phyloP scores from a whole-genome alignment of 2,113 vertebrate genomes.

The Scortum barcoo region DNA sequence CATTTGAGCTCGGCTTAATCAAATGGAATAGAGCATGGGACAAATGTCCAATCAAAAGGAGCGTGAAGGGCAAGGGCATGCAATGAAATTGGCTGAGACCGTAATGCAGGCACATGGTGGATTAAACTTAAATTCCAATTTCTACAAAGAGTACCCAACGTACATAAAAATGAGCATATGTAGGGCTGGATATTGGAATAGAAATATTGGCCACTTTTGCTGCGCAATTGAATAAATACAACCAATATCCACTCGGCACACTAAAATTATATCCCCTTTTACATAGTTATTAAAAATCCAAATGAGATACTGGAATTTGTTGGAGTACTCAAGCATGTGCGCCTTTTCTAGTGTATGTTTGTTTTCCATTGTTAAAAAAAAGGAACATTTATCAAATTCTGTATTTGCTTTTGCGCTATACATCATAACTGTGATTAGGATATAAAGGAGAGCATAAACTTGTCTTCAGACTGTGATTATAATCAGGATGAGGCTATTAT shows the following conservation, averaged over 20 bases:
- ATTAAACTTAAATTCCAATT: conserved; percentile 56
- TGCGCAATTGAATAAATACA: not conserved
- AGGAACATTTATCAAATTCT: not conserved
- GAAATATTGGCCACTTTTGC: not conserved
- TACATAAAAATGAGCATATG: conserved; percentile 20
- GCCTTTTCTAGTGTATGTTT: not conserved
- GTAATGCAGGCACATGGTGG: conserved; percentile 42
- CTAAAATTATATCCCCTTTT: not conserved
- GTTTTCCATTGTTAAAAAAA: not conserved
- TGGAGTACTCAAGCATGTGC: not conserved
- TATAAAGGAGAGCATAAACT: not conserved
- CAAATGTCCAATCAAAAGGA: conserved; percentile 66
- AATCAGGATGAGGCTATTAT: not conserved
- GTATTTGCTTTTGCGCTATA: not conserved
- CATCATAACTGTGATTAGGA: not conserved
- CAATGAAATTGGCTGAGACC: conserved; percentile 44
- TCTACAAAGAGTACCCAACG: not conserved
- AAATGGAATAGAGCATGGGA: conserved; percentile 64
- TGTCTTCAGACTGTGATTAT: not conserved
- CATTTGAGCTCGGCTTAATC: conserved; percentile 63
- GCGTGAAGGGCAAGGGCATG: conserved; percentile 70
- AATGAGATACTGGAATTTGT: not conserved
- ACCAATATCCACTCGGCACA: not conserved
- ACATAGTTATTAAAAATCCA: not conserved
- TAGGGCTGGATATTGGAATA: not conserved